A percentile compares a stretch with the other conserved stretches of the same genome.
Evolutionary conservation across 2,113 vertebrate genomes (phyloP).

Genomic region (Cynoglossus semilaevis): DNA sequence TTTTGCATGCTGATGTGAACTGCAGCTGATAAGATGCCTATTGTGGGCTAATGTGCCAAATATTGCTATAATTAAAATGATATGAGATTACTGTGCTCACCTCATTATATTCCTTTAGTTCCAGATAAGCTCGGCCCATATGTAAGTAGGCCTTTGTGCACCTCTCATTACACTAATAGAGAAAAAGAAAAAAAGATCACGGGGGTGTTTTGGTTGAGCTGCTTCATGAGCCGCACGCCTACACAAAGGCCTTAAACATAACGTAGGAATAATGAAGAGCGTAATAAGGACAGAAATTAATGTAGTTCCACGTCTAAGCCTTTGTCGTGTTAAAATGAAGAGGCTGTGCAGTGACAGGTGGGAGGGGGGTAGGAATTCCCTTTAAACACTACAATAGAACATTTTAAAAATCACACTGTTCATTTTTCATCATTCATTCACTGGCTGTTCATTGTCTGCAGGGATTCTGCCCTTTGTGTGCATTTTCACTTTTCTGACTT

Average conservation of each 20-base stretch:
- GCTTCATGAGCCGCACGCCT: constrained; percentile 13
- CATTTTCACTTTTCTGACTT: too few relatives aligned
- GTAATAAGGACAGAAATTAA: neutral
- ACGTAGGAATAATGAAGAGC: neutral
- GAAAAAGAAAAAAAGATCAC: constrained; percentile 23
- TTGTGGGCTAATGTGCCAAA: constrained; percentile 3
- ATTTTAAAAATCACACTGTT: too few relatives aligned
- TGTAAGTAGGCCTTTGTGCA: constrained; percentile 86
- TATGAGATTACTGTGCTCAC: constrained; percentile 67
- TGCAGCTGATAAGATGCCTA: neutral
- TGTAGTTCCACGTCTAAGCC: too few relatives aligned
- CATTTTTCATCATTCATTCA: too few relatives aligned
- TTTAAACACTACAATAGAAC: too few relatives aligned
- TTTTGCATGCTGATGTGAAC: neutral
- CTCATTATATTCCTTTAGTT: constrained; percentile 77
- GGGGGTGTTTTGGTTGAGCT: constrained; percentile 6
- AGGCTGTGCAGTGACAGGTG: too few relatives aligned
- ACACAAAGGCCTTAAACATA: constrained; percentile 17
- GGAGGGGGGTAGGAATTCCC: too few relatives aligned
- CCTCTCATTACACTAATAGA: constrained; percentile 83
- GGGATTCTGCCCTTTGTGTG: too few relatives aligned
- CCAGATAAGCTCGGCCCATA: constrained; percentile 86
- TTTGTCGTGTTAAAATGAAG: too few relatives aligned
- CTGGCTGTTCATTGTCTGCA: too few relatives aligned
- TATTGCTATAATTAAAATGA: constrained; percentile 4